Base-by-base conservation (phyloP, 2,888 invertebrate species). In the Phaonia tiefii region DNA sequence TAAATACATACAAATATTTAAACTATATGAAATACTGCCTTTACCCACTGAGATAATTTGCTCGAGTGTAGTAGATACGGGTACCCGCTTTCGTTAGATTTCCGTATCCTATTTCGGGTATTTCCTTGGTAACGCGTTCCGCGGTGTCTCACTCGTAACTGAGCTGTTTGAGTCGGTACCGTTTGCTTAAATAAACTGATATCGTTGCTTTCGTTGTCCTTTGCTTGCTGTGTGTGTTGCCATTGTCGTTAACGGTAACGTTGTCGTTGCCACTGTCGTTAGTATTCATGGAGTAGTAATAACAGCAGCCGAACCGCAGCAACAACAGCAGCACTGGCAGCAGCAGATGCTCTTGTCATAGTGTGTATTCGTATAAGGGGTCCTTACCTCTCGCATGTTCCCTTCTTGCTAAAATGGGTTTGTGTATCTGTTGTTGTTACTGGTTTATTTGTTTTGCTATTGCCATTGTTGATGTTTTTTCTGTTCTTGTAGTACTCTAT, bases 61-160 rank as follows among this genome's bases (percentile, higher is more conserved):
- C 10, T 37, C 31, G 56, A 42, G 66, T 58, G 63, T 63, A n/a
- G n/a, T n/a, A 63, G 42, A 42, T 3, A 39, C 22, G 63, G n/a
- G 25, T 26, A 22, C 39, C 15, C 20, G 20, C 20, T 31, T 20
- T 39, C 3, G n/a, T 39, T 63, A 13, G 25, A 42, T 37, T 56
- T 26, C 58, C 66, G 69, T 49, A 56, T 74, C 54, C 11, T 49
- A 2, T 49, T n/a, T 8, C 20, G 20, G 58, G 31, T 67, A 46
- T 75, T 78, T 22, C 42, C 69, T 31, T 20, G 42, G 25, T 69
- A 73, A 70, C 65, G 44, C 63, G 42, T 73, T 70, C 75, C 73
- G 58, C 73, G 65, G 73, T 80, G 80, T 78, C 82, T 84, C 82
- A 84, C 84, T 84, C 83, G 76, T 78, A 83, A 85, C 85, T 85